Evolutionary conservation across 2,888 invertebrate genomes (phyloP).

Genomic region (Sphaerophoria rueppellii): DNA sequence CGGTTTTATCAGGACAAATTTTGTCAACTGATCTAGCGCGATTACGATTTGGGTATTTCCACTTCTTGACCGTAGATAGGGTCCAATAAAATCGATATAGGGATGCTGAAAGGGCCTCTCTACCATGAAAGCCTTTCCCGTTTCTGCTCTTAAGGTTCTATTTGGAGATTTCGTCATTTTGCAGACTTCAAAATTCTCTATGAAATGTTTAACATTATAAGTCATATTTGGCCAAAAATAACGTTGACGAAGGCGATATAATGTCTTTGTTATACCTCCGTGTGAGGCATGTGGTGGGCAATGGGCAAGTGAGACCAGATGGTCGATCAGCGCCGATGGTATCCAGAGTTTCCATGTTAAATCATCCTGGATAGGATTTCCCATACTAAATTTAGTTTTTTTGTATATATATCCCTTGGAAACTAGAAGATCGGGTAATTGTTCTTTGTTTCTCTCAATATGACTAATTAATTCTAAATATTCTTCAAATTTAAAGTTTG

Average conservation of each 20-base stretch:
- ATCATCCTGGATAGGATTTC: slow-evolving; percentile 12
- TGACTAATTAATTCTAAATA: not conserved
- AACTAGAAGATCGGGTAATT: not conserved
- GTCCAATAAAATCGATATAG: slow-evolving; percentile 21
- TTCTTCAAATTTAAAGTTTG: not conserved
- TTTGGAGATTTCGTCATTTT: slow-evolving; percentile 21
- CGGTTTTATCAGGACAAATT: slow-evolving; percentile 7
- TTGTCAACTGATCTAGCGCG: slow-evolving; percentile 20
- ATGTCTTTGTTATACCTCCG: slow-evolving; percentile 16
- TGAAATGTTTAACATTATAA: slow-evolving; percentile 7
- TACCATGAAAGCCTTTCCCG: slow-evolving; percentile 11
- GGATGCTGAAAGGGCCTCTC: slow-evolving; percentile 24
- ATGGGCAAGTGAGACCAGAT: slow-evolving; percentile 1
- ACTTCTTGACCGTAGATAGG: slow-evolving; percentile 7
- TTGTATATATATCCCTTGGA: not conserved
- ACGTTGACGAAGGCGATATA: not conserved
- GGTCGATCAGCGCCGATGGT: slow-evolving; percentile 6
- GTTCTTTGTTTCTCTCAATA: not conserved
- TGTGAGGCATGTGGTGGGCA: slow-evolving; percentile 6
- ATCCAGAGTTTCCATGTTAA: slow-evolving; percentile 29
- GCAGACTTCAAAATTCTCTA: slow-evolving; percentile 7
- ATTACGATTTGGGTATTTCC: slow-evolving; percentile 19
- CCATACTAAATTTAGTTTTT: not conserved
- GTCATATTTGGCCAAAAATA: slow-evolving; percentile 34
- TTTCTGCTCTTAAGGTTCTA: not conserved